Base-by-base conservation (phyloP, 2,888 invertebrate genomes). In the Drosophila setosimentum region DNA sequence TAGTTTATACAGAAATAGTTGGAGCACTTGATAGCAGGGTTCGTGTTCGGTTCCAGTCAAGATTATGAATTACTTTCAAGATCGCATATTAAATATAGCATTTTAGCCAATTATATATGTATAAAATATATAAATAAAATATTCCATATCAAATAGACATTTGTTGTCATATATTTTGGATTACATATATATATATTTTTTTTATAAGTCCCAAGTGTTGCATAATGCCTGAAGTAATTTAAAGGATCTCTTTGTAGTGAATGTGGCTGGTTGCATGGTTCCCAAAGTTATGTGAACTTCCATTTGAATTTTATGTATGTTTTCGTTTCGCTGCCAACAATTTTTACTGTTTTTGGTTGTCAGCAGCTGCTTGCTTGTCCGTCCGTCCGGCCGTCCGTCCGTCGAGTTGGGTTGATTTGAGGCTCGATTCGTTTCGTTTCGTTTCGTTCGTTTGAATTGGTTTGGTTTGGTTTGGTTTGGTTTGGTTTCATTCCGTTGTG, bases 351-450 rank as follows among this genome's bases (percentile, higher is more conserved):
- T 45, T 45, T 24, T 16, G 16, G 45, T 24, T 45, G 45, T 45
- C 45, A 37, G n/a, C 45, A 54, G 42, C 51, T 59, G 58, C 29
- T 35, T 16, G 33, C 35, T n/a, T n/a, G 30, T 70, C 30, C 10
- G 29, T 51, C 49, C 37, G 51, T 55, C 63, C 37, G 53, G 53
- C 63, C 67, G 55, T 64, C 61, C 24, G 24, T 45, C 16, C 61
- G 24, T 54, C 63, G 61, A 67, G 68, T 59, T 76, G 72, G 76
- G 66, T 82, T 79, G 85, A 76, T 82, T 87, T 87, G 77, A 76
- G 87, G 82, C 70, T 59, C 58, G 53, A 32, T 64, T 67, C 48
- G 64, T 33, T 33, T 58, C 27, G 37, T 49, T 54, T 49, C 60
- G 55, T 53, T 63, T 58, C 16, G 54, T 54, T 54, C 27, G n/a